Conservation (phyloP, 2,797 vertebrate genomes). For the Semaprochilodus insignis region DNA sequence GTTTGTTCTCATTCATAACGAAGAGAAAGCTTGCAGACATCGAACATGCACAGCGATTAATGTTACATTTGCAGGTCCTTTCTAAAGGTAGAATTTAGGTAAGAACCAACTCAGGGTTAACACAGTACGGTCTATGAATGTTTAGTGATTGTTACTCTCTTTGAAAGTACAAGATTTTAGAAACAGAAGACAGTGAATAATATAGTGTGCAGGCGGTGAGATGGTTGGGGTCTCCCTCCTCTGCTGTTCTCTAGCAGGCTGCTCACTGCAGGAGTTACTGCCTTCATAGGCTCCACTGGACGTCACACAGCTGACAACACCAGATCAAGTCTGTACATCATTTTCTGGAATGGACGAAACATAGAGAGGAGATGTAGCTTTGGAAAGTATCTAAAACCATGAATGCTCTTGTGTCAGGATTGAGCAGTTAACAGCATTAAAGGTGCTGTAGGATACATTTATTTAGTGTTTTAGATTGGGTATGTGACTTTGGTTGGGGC, state of each 20-base stretch:
- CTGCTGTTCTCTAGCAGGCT: constrained; percentile 53
- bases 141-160: not conserved
- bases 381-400: not conserved
- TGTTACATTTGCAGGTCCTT: not conserved
- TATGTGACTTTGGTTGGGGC: too few species aligned
- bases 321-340: constrained; percentile 34
- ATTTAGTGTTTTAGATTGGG: too few species aligned
- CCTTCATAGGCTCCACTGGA: constrained; percentile 51
- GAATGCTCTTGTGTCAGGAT: too few species aligned
- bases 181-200: not conserved
- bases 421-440: too few species aligned
- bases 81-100: not conserved
- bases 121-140: not conserved
- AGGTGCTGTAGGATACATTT: too few species aligned
- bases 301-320: constrained; percentile 33
- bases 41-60: not conserved
- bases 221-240: constrained; percentile 64
- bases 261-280: not conserved
- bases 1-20: too few species aligned
- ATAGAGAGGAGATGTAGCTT: not conserved
- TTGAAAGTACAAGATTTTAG: not conserved
- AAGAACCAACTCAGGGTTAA: not conserved
- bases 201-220: not conserved
- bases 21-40: too few species aligned
- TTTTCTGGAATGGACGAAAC: constrained; percentile 46